Conservation (phyloP, 2,113 vertebrate genomes). For the Colistium nudipinnis region DNA sequence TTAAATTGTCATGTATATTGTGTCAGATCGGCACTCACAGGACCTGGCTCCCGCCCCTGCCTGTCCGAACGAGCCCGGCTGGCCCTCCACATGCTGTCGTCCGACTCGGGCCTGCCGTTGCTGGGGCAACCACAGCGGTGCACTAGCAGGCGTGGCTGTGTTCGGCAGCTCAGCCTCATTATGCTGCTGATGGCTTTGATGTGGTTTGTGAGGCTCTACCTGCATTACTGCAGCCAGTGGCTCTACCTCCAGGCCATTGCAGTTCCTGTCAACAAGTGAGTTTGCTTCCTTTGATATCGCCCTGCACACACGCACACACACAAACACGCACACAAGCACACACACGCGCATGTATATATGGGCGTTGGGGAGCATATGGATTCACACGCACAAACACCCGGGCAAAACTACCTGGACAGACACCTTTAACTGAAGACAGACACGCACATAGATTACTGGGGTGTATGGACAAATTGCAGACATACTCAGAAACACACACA, state of each 20-base stretch:
- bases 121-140: conserved; percentile 69
- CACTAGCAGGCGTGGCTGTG: conserved; percentile 65
- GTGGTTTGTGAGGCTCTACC: conserved; percentile 92
- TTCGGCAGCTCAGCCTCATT: conserved; percentile 82
- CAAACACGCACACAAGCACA: conserved; percentile 18
- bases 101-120: conserved; percentile 81
- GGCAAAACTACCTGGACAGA: conserved; percentile 10
- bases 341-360: neutral
- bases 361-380: conserved; percentile 1
- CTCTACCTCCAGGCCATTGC: conserved; percentile 88
- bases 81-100: conserved; percentile 71
- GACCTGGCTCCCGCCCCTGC: conserved; percentile 12
- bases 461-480: conserved; percentile 23
- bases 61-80: conserved; percentile 77
- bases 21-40: conserved; percentile 46
- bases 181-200: conserved; percentile 82
- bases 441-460: conserved; percentile 29
- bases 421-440: conserved; percentile 15
- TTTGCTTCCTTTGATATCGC: conserved; percentile 78
- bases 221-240: conserved; percentile 96
- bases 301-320: conserved; percentile 20
- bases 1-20: neutral
- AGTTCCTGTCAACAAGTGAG: conserved; percentile 93
- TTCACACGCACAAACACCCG: conserved; percentile 30
- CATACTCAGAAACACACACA: conserved; percentile 10